Percentiles rank a stretch among this genome's conserved stretches.
Conservation (phyloP, 2,888 invertebrate species). For the Diaperis boleti region DNA sequence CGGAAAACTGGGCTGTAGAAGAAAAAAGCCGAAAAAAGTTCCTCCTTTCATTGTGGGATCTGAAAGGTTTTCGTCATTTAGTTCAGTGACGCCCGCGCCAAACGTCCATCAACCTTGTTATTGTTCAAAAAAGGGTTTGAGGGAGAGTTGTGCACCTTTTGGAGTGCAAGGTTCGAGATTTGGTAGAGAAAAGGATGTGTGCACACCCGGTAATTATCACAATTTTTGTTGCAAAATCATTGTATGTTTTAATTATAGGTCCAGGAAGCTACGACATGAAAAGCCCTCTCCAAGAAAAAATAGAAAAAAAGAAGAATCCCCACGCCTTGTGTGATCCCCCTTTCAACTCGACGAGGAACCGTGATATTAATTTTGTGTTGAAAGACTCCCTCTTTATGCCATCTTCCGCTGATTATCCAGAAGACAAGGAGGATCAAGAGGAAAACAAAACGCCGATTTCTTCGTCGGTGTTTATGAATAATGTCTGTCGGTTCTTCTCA, state of each 20-base stretch:
- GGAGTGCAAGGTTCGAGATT: conserved; percentile 36
- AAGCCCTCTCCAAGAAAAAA: conserved; percentile 47
- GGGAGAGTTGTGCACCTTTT: conserved; percentile 47
- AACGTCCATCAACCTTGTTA: conserved; percentile 49
- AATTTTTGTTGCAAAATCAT: neutral
- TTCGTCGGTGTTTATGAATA: conserved; percentile 23
- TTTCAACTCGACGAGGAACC: conserved; percentile 51
- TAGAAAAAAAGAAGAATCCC: conserved; percentile 44
- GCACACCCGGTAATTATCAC: conserved; percentile 23
- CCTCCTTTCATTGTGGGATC: conserved; percentile 52
- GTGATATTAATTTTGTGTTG: conserved; percentile 46
- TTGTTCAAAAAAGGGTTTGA: conserved; percentile 44
- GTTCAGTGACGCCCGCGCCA: conserved; percentile 50
- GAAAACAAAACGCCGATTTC: neutral
- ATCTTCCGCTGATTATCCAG: conserved; percentile 52
- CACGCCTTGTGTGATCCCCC: conserved; percentile 47
- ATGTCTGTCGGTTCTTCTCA: conserved; percentile 6
- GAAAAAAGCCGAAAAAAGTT: conserved; percentile 34
- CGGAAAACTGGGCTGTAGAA: conserved; percentile 7
- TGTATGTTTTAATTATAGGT: conserved; percentile 37
- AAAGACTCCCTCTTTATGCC: conserved; percentile 48
- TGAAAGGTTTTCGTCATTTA: conserved; percentile 47
- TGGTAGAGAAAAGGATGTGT: conserved; percentile 7
- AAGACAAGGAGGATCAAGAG: neutral
- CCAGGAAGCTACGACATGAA: conserved; percentile 51